Evolutionary conservation across 2,113 vertebrate genomes (phyloP), one percentile per base, ranked within the genome.

Genomic region (Ammospiza caudacuta): DNA sequence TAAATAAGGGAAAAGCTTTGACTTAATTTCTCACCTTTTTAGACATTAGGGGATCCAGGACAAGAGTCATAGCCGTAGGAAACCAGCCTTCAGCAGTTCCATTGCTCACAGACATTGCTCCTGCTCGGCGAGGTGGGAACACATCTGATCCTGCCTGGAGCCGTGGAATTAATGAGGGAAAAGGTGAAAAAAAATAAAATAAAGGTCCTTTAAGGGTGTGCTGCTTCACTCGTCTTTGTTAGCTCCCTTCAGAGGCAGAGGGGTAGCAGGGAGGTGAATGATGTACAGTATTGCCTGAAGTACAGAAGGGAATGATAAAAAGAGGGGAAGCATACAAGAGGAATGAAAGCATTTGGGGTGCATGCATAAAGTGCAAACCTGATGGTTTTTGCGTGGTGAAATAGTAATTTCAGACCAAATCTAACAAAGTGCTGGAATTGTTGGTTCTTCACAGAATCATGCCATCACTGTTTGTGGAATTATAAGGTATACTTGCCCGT

Each of bases 81-180:
- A 97, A 89, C 39, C 88, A 92, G 68, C n/a, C 75, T 97, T 94
- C 83, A 93, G 72, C 90, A 86, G 94, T 95, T 97, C 94, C 79
- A 89, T 89, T 97, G 88, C 94, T 92, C 92, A 96, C 76, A 90
- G 64, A 67, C 51, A 18, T 64, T 88, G 37, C 84, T 74, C 37
- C 52, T 87, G 49, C 68, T 54, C 64, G 14, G 44, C 6, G 52
- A 92, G 44, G 44, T 57, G 51, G 72, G 66, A 64, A 64, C 23
- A 5, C 83, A 57, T 66, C 57, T 70, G 51, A 77, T 90, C 90
- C 64, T 93, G 84, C 82, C 76, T 27, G 39, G 12, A 91, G 57
- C 43, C 44, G 31, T 2, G 15, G 88, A 96, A 92, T 90, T 92
- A 93, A 91, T 81, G 64, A 83, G 39, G 44, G 66, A 74, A 82